A percentile compares a stretch with the other conserved stretches of the same genome.
Conservation (phyloP, 2,888 invertebrate species). For the Caenorhabditis sp. region DNA sequence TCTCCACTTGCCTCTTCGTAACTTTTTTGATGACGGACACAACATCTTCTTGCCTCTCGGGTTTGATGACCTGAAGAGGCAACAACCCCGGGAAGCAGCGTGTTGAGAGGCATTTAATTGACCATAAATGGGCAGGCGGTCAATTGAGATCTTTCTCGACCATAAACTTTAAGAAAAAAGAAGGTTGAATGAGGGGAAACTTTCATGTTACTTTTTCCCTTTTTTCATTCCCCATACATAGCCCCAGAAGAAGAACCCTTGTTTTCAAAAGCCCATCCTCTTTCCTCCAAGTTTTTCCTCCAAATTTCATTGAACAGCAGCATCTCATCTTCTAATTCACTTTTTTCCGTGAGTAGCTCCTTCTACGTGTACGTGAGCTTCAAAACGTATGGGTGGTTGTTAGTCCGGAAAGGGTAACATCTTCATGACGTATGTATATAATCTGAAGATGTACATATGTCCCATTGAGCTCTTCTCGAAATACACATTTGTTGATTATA, state of each 20-base stretch:
- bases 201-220: background rate
- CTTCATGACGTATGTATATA: constrained; percentile 16
- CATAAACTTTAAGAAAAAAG: constrained; percentile 1
- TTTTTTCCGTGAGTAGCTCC: constrained; percentile 12
- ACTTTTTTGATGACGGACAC: constrained; percentile 52
- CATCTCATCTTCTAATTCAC: background rate
- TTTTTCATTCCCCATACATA: constrained; percentile 22
- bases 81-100: constrained; percentile 57
- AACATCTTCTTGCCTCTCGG: constrained; percentile 28
- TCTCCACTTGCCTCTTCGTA: constrained; percentile 12
- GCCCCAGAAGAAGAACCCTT: too few species aligned
- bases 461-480: too few species aligned
- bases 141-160: constrained; percentile 14
- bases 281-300: background rate
- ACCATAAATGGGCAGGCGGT: constrained; percentile 56
- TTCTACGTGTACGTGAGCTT: constrained; percentile 32
- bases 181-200: background rate
- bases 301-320: constrained; percentile 19
- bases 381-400: constrained; percentile 18
- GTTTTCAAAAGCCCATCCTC: constrained; percentile 1
- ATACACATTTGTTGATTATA: too few species aligned
- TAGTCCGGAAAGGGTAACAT: constrained; percentile 22
- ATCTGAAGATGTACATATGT: too few species aligned
- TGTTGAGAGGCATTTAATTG: constrained; percentile 63
- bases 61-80: constrained; percentile 60